Conservation (phyloP, 2,113 vertebrate species). For the Notarius quadriscutis region DNA sequence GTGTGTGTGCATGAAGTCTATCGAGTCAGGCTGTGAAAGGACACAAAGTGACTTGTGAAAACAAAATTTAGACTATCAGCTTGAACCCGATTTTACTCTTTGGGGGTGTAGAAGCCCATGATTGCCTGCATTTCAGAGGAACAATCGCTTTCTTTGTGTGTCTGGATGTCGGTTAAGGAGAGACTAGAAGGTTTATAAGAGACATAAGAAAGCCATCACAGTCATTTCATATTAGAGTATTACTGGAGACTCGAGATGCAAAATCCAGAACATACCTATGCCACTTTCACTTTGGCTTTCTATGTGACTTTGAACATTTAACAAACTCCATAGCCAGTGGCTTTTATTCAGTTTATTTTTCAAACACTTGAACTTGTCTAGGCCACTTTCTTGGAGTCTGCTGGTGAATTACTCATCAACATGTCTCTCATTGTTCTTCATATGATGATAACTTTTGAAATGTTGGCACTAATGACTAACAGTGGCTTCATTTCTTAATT, state of each 20-base stretch:
- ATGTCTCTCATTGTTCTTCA: background rate
- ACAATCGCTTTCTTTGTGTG: constrained; percentile 58
- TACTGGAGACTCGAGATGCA: background rate
- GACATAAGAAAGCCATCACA: background rate
- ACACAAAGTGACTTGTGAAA: constrained; percentile 35
- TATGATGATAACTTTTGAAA: background rate
- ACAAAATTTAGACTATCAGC: constrained; percentile 35
- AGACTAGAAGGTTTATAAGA: constrained; percentile 31
- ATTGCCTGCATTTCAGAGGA: constrained; percentile 17
- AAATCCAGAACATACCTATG: background rate
- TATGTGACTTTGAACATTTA: background rate
- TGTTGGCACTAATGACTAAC: background rate
- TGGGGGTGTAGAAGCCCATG: constrained; percentile 24
- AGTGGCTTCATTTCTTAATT: background rate
- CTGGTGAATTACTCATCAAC: background rate
- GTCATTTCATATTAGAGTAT: background rate
- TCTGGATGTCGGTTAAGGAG: constrained; percentile 43
- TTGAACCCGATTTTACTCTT: constrained; percentile 44
- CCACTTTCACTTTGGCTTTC: background rate
- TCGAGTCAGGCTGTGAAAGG: constrained; percentile 10
- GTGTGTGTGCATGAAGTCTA: constrained; percentile 3
- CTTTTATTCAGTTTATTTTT: background rate
- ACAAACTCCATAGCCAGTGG: background rate
- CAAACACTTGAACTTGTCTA: background rate
- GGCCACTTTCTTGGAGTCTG: background rate